Evolutionary conservation across 2,797 vertebrate genomes (phyloP), one percentile per base, ranked within the genome.

Genomic region (Remorina albescens): DNA sequence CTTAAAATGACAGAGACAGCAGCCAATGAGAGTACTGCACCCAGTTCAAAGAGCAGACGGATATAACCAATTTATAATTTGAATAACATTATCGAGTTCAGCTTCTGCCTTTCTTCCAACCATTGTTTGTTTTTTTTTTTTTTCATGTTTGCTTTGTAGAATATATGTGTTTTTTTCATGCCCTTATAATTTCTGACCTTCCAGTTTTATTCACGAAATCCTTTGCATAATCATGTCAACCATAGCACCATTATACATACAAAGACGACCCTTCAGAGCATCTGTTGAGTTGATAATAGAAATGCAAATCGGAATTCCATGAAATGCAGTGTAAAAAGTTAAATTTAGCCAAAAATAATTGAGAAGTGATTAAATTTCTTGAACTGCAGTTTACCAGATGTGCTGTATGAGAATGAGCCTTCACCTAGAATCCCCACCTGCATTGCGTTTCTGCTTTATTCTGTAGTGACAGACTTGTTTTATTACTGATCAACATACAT

Each of bases 1-100:
- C 97, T 98, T 64, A 1, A n/a, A 61, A 86, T 36, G 77, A 88
- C 67, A 86, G 23, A 16, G 73, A 87, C 6, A 80, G 51, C 41
- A 86, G 68, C 65, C 67, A 89, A 84, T 89, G 44, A 91, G 59
- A 76, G 59, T 0, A 2, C 49, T 25, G 25, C 54, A 25, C 26
- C 81, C 36, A 66, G 54, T 78, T 84, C 55, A 80, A 64, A 67
- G 57, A 58, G 49, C 32, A 41, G n/a, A 61, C 30, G 18, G 15
- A 64, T 67, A 47, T 3, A 25, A 61, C 28, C 39, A 65, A 71
- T 16, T 39, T 15, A 59, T 36, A 0, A 74, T 59, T 50, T 51
- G 4, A 82, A 54, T 34, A 66, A 68, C 21, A 71, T 44, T 16
- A 61, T 18, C 4, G 51, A 71, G 74, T 65, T 67, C 21, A 76